These are phyloP conservation scores for Bujurquina vittata DNA, from an alignment of 2,113 vertebrate genomes.

Conservation along the genomic window DNA sequence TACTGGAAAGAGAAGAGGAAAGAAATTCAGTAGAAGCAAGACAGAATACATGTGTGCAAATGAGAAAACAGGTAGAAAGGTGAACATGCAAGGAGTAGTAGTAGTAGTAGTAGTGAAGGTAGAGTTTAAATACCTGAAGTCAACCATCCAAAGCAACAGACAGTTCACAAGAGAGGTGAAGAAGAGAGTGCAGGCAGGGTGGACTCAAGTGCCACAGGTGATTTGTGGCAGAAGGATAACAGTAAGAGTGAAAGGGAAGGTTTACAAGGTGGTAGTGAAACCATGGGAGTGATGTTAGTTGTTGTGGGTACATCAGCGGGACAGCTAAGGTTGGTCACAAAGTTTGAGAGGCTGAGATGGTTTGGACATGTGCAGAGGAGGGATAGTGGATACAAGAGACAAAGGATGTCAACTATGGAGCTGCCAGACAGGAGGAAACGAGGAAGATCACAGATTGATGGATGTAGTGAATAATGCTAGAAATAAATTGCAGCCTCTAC, in stretches of 20 bases:
- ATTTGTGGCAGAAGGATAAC: background rate
- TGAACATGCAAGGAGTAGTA: background rate
- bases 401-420: background rate
- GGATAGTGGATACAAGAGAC: background rate
- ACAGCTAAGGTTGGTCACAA: background rate
- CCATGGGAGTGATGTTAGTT: too few relatives aligned
- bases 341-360: background rate
- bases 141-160: background rate
- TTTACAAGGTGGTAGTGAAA: background rate
- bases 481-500: background rate
- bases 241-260: background rate
- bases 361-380: too few relatives aligned
- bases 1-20: background rate
- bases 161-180: background rate
- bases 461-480: background rate
- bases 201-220: background rate
- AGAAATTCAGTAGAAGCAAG: background rate
- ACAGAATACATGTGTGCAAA: too few relatives aligned
- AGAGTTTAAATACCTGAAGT: background rate
- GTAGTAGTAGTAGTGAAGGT: background rate
- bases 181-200: background rate
- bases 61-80: background rate
- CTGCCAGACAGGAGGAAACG: background rate
- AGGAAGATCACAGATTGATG: background rate
- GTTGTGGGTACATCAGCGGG: background rate